Conservation (phyloP, 2,113 vertebrate species). For the Pygoscelis adeliae region DNA sequence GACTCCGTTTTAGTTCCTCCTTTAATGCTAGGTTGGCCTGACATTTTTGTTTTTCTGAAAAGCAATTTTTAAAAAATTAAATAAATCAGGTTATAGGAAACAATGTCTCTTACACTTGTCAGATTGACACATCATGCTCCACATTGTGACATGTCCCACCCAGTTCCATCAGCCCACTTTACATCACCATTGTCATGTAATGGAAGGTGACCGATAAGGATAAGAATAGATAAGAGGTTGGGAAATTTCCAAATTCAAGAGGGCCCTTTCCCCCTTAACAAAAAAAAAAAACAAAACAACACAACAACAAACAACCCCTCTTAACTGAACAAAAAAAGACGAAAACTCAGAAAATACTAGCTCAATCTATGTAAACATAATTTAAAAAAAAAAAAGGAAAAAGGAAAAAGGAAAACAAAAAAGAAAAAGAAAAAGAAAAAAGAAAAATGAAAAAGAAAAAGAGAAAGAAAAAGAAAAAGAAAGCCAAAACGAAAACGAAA, state of each 20-base stretch:
- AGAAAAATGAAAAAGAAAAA: too few species aligned
- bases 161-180: background rate
- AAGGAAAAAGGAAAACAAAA: too few species aligned
- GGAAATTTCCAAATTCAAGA: background rate
- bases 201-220: background rate
- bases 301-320: background rate
- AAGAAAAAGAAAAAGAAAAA: background rate
- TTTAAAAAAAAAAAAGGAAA: background rate
- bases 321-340: accelerated
- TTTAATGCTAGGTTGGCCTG: background rate
- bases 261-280: background rate
- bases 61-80: background rate
- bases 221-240: background rate
- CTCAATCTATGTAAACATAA: background rate
- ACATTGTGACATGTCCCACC: background rate
- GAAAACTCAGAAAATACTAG: background rate
- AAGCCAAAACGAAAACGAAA: background rate
- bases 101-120: background rate
- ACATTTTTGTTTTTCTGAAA: background rate
- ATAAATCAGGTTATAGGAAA: background rate
- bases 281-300: too few species aligned
- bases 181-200: background rate
- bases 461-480: background rate
- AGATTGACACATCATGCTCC: background rate
- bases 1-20: background rate